A percentile compares a stretch with the other conserved stretches of the same genome.
Evolutionary conservation across 2,113 vertebrate genomes (phyloP).

Genomic region (Holacanthus passer): DNA sequence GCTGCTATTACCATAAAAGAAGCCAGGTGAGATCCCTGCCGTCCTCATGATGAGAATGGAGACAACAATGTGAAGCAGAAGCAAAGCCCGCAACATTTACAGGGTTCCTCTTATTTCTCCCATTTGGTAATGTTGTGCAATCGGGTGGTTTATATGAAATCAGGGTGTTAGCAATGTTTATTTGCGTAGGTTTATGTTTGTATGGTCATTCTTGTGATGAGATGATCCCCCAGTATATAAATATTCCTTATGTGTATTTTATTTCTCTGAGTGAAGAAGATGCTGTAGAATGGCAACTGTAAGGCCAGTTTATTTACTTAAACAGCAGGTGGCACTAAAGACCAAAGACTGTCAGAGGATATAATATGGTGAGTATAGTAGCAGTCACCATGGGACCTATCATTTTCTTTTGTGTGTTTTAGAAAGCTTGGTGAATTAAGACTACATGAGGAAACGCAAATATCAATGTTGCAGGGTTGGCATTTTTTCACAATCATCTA

Average conservation of each 20-base stretch:
- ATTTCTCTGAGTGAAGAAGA: not conserved
- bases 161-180: not conserved
- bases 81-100: not conserved
- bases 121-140: conserved; percentile 7
- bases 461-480: no score
- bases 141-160: not conserved
- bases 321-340: conserved; percentile 71
- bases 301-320: not conserved
- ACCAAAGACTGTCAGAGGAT: conserved; percentile 17
- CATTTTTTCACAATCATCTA: not conserved
- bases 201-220: not conserved
- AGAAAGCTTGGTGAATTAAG: not conserved
- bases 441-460: not conserved
- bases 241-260: not conserved
- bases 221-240: not conserved
- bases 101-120: conserved; percentile 29
- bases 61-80: conserved; percentile 8
- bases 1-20: conserved; percentile 53
- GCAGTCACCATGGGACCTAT: not conserved
- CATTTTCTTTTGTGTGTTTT: not conserved
- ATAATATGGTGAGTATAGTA: not conserved
- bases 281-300: not conserved
- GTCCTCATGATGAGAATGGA: conserved; percentile 33
- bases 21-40: not conserved
- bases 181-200: not conserved